These are phyloP conservation scores for Argyrosomus regius DNA, from an alignment of 2,797 vertebrate genomes.

Conservation along the genomic window DNA sequence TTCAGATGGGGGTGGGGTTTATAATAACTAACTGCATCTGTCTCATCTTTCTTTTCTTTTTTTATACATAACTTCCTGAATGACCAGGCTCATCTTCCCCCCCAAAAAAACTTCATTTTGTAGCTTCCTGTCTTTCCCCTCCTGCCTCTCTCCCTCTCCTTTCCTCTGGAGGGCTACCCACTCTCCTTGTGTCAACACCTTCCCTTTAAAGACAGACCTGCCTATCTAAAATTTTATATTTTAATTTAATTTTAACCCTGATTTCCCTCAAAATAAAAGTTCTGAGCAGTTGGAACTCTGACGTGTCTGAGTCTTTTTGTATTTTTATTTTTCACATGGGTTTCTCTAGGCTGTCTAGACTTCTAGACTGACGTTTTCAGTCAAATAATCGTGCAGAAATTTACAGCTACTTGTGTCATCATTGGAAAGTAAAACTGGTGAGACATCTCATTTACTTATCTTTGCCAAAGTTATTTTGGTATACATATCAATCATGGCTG, in stretches of 20 bases:
- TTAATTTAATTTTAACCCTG: slow-evolving; percentile 88
- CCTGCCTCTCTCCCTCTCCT: slow-evolving; percentile 26
- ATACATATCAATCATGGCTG: background rate
- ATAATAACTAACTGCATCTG: slow-evolving; percentile 80
- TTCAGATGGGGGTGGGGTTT: slow-evolving; percentile 82
- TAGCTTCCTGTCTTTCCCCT: slow-evolving; percentile 55
- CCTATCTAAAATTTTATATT: slow-evolving; percentile 85
- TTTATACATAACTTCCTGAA: slow-evolving; percentile 72
- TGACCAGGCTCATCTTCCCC: slow-evolving; percentile 58
- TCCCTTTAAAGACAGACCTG: slow-evolving; percentile 68
- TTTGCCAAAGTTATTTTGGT: background rate
- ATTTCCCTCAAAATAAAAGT: slow-evolving; percentile 92
- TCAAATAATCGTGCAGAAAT: background rate
- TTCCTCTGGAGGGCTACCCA: slow-evolving; percentile 46
- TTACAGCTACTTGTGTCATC: background rate
- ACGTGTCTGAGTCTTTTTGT: slow-evolving; percentile 26
- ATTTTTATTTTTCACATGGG: background rate
- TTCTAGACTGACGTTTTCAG: background rate
- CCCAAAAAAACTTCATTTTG: slow-evolving; percentile 66
- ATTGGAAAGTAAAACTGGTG: background rate
- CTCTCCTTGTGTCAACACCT: slow-evolving; percentile 45
- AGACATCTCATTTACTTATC: background rate
- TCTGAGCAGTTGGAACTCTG: slow-evolving; percentile 86
- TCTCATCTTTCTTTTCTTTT: slow-evolving; percentile 52
- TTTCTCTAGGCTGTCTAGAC: background rate